These are phyloP conservation scores for Drosophila quinaria DNA, from an alignment of 2,888 invertebrate species.

Conservation along the genomic window DNA sequence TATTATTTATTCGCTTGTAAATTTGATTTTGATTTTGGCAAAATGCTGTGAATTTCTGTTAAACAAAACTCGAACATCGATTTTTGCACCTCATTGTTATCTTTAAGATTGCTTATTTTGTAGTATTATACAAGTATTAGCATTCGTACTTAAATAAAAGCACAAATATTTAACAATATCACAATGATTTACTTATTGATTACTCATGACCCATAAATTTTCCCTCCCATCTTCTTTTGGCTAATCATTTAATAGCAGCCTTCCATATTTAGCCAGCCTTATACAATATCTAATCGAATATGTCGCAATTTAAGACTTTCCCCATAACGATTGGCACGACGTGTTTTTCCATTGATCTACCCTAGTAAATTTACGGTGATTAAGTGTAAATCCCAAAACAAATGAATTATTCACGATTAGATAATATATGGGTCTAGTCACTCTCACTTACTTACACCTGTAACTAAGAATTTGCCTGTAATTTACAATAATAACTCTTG, in stretches of 20 bases:
- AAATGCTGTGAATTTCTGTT: constrained; percentile 53
- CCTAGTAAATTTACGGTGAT: constrained; percentile 31
- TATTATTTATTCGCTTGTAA: constrained; percentile 54
- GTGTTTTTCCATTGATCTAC: constrained; percentile 42
- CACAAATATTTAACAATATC: constrained; percentile 27
- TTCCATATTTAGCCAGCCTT: constrained; percentile 18
- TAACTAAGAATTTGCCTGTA: background rate
- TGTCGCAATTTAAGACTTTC: constrained; percentile 51
- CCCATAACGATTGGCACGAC: constrained; percentile 33
- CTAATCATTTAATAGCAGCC: constrained; percentile 14
- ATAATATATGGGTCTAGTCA: constrained; percentile 20
- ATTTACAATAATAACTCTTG: background rate
- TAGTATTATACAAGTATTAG: constrained; percentile 73
- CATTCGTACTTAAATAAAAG: constrained; percentile 64
- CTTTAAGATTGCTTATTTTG: constrained; percentile 47
- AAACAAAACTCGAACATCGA: constrained; percentile 45
- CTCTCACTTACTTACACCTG: constrained; percentile 1
- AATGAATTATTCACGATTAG: constrained; percentile 31
- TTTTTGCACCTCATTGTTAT: constrained; percentile 57
- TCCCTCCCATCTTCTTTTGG: constrained; percentile 1
- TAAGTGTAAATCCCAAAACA: constrained; percentile 20
- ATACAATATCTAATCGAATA: constrained; percentile 49
- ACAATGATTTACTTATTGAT: constrained; percentile 1
- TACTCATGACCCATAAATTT: constrained; percentile 8
- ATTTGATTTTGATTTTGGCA: constrained; percentile 53